Evolutionary conservation across 2,797 vertebrate species (phyloP), one percentile per base, ranked within the genome.

Genomic region (Argentina silus): DNA sequence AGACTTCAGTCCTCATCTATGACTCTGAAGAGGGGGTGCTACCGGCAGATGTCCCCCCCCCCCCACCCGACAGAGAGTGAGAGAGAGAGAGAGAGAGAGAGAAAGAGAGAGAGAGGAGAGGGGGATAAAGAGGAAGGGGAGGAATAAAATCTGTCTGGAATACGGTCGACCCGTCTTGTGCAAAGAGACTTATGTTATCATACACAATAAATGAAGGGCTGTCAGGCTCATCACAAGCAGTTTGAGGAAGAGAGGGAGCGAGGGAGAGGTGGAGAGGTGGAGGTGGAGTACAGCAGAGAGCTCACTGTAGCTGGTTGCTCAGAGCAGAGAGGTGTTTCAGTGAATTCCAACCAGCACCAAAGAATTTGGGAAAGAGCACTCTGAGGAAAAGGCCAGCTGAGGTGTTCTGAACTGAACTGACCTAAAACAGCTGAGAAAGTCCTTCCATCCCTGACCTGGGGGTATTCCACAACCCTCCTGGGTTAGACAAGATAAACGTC

Each of bases 191-290:
- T 82, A 78, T 57, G 78, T 80, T 80, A 81, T 84, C 78, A 81
- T 87, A 77, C 78, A 86, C 81, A 87, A 90, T 91, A 87, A 90
- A 90, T 87, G 81, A 77, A 78, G 27, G 27, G 64, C 74, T 69
- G 84, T 75, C 78, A 70, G 65, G 78, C 79, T 83, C 62, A 72
- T 77, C 75, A 3, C 45, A 70, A 36, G 17, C 62, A 72, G 77
- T 82, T 61, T 70, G 72, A 78, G 80, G 56, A 17, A 70, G 27
- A 36, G 71, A 27, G 27, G 62, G 51, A 10, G 57, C 64, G 4
- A 19, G 17, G 64, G 12, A 1, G 51, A 7, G 6, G 72, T 6
- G 14, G 7, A 7, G 15, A n/a, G 55, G 7, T 7, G 11, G 6
- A 27, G 21, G 69, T 21, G 48, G 45, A 12, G 11, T 1, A 9